Percentiles rank a stretch among this genome's conserved stretches.
Evolutionary conservation across 2,797 vertebrate genomes (phyloP).

Genomic region (Spinibarbus caldwelli): DNA sequence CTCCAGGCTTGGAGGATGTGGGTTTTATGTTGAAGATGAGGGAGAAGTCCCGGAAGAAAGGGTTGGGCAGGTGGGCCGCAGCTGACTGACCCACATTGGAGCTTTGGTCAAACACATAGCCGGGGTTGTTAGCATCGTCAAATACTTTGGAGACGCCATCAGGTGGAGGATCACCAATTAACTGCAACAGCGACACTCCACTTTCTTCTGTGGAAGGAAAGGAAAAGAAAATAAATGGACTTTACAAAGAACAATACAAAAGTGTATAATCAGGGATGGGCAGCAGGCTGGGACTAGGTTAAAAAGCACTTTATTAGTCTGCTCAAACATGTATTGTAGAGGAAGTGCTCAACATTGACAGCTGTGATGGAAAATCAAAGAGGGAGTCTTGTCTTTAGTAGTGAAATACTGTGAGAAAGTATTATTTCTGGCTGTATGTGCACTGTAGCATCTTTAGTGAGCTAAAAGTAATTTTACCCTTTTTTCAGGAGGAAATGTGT

Average conservation of each 20-base stretch:
- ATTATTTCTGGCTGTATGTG: not conserved
- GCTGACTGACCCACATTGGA: conserved; percentile 87
- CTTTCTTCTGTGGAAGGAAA: conserved; percentile 70
- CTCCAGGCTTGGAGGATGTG: conserved; percentile 73
- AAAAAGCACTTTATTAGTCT: conserved; percentile 57
- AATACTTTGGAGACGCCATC: conserved; percentile 77
- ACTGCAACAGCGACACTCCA: conserved; percentile 86
- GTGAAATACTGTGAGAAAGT: not conserved
- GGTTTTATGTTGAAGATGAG: conserved; percentile 88
- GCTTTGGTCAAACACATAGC: conserved; percentile 82
- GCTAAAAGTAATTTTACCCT: not conserved
- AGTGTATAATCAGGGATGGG: conserved; percentile 1
- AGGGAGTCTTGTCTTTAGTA: too few species aligned
- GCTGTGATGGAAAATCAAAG: not conserved
- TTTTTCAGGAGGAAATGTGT: not conserved
- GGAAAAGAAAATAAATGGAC: not conserved
- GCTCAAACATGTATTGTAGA: conserved; percentile 23
- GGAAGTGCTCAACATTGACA: not conserved
- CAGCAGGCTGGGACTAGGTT: conserved; percentile 45
- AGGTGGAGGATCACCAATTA: conserved; percentile 88
- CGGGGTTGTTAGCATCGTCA: conserved; percentile 77
- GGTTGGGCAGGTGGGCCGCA: conserved; percentile 82
- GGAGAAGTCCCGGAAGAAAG: conserved; percentile 89
- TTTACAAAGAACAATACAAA: not conserved
- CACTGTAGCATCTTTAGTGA: not conserved